Base-by-base conservation (phyloP, 2,888 invertebrate genomes). In the Sphaerophoria rueppellii region DNA sequence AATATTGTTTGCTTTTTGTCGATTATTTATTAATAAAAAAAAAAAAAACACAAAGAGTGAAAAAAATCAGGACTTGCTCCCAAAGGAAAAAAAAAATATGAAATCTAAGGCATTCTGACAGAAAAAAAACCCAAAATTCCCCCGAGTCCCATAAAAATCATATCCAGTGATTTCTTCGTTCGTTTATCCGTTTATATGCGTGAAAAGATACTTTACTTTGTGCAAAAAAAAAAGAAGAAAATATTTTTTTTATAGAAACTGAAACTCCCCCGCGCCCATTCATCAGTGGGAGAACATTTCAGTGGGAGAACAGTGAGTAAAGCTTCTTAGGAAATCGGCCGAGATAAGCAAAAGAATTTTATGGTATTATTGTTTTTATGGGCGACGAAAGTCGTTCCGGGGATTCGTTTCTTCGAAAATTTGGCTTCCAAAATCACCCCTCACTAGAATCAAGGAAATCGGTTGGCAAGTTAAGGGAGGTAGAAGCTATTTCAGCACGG, bases 351-450 rank as follows among this genome's bases (percentile, higher is more conserved):
- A 81, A 80, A 85, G 87, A 87, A 88, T 87, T 88, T 88, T 88
- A 88, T 87, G 88, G 87, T 82, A 88, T 88, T 88, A 88, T 88
- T 88, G 88, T 87, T 88, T 87, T 88, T 88, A 88, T 87, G 88
- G 87, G 86, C 86, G 80, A 77, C 77, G 80, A 85, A 81, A 85
- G 83, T 52, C 83, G 79, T 83, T 81, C 85, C 69, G 52, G 72
- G 55, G 61, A 70, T 80, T 61, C 65, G 12, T 24, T 54, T 24
- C 52, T 50, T 12, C 4, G 9, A 6, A 11, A 9, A 35, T 37
- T 63, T 65, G 71, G 52, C 55, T 74, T 57, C 54, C 35, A 46
- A 69, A 63, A 54, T 75, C 83, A 79, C 83, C 79, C 79, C 69
- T 11, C 9, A 5, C 32, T 14, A 55, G 70, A 76, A 54, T 71